phyloP scores from a whole-genome alignment of 2,888 invertebrate genomes.

The Meta bourneti region DNA sequence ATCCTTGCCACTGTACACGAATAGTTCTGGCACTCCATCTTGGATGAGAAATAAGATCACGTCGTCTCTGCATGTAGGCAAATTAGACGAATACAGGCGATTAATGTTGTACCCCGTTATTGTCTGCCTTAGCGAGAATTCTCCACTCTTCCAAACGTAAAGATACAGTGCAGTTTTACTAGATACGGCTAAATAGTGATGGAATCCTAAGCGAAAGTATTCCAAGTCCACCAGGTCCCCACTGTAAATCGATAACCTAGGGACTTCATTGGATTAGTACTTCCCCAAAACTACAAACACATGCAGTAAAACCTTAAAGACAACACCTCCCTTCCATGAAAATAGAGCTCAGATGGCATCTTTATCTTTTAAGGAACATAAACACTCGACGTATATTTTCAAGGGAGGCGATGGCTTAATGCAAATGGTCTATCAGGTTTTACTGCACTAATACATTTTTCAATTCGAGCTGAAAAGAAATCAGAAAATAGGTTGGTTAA shows the following conservation, averaged over 20 bases:
- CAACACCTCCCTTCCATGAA: too few relatives aligned
- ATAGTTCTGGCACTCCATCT: background rate
- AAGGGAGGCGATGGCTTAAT: too few relatives aligned
- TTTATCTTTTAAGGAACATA: too few relatives aligned
- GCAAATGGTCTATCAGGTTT: too few relatives aligned
- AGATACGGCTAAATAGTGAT: constrained; percentile 66
- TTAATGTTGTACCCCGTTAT: background rate
- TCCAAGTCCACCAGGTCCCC: constrained; percentile 51
- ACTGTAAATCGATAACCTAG: background rate
- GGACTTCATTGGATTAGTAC: background rate
- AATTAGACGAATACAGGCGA: constrained; percentile 16
- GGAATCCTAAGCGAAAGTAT: constrained; percentile 71
- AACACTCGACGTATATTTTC: too few relatives aligned
- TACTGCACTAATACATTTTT: too few relatives aligned
- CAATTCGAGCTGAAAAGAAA: too few relatives aligned
- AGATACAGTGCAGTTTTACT: constrained; percentile 21
- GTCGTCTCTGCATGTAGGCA: constrained; percentile 73
- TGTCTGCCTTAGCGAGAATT: constrained; percentile 52
- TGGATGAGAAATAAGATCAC: constrained; percentile 44
- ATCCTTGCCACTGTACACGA: constrained; percentile 44
- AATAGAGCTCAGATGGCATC: too few relatives aligned
- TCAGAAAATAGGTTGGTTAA: too few relatives aligned
- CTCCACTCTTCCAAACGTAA: constrained; percentile 57
- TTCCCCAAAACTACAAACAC: too few relatives aligned
- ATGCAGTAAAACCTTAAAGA: too few relatives aligned